A percentile compares a stretch with the other conserved stretches of the same genome.
Evolutionary conservation across 1,140 invertebrate genomes (phyloP).

Genomic region (Hyposmocoma kahamanoa): DNA sequence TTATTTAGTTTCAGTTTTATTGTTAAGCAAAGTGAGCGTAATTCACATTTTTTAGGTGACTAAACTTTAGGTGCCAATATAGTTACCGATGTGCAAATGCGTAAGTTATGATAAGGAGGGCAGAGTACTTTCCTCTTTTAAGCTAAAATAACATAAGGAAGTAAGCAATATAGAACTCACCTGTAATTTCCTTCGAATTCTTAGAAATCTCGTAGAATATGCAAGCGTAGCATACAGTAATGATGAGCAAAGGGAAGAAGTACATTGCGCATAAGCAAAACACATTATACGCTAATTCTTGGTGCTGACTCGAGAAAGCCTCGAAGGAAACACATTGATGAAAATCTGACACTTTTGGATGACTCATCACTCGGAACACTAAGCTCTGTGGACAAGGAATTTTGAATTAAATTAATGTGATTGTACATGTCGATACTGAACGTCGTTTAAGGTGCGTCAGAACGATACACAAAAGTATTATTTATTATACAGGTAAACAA

Average conservation of each 20-base stretch:
- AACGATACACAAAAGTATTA: no score
- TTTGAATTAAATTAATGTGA: neutral
- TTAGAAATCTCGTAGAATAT: conserved; percentile 54
- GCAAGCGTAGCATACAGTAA: conserved; percentile 47
- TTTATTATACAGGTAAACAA: no score
- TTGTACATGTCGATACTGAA: no score
- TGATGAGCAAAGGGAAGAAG: conserved; percentile 47
- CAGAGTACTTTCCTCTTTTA: no score
- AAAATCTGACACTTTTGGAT: conserved; percentile 79
- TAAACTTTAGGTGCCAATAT: no score
- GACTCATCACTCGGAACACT: conserved; percentile 81
- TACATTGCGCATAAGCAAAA: conserved; percentile 73
- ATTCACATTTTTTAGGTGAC: no score
- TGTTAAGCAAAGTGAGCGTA: no score
- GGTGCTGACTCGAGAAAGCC: conserved; percentile 76
- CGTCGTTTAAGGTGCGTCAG: no score
- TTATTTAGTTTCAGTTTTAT: no score
- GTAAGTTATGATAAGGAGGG: no score
- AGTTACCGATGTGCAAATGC: no score
- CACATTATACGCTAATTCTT: conserved; percentile 83
- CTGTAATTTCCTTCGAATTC: conserved; percentile 42
- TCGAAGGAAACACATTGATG: conserved; percentile 85
- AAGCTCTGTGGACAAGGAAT: conserved; percentile 77
- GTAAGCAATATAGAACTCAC: conserved; percentile 17
- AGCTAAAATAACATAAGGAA: neutral